Percentiles rank a stretch among this genome's conserved stretches.
These are phyloP conservation scores for Oenanthe melanoleuca DNA, from an alignment of 2,113 vertebrate species.

Conservation along the genomic window DNA sequence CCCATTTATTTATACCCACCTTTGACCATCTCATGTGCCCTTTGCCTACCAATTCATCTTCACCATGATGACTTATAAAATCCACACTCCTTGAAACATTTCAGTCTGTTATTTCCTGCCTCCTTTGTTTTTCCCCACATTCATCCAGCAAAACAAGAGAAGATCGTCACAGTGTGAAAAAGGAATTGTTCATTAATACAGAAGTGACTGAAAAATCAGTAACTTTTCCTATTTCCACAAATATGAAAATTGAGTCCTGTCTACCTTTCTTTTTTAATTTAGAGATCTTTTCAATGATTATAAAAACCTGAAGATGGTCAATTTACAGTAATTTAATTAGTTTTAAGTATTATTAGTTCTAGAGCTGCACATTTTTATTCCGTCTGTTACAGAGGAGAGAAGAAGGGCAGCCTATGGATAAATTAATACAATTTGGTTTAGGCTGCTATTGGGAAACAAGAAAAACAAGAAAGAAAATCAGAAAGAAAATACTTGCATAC, in stretches of 20 bases:
- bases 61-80: slow-evolving; percentile 34
- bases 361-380: background rate
- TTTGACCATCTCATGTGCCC: slow-evolving; percentile 52
- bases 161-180: background rate
- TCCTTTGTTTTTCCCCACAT: background rate
- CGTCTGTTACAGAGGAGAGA: background rate
- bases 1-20: slow-evolving; percentile 56
- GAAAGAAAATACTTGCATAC: background rate
- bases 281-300: background rate
- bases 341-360: background rate
- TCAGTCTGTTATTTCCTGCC: background rate
- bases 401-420: fast-evolving
- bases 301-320: background rate
- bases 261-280: background rate
- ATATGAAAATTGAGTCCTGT: background rate
- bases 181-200: background rate
- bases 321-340: background rate
- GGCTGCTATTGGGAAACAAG: background rate
- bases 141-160: background rate
- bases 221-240: background rate
- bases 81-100: background rate
- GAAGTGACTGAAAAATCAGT: background rate
- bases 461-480: background rate
- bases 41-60: slow-evolving; percentile 51
- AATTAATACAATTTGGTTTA: fast-evolving